Evolutionary conservation across 2,797 vertebrate species (phyloP), one percentile per base, ranked within the genome.

Genomic region (Crenichthys baileyi): DNA sequence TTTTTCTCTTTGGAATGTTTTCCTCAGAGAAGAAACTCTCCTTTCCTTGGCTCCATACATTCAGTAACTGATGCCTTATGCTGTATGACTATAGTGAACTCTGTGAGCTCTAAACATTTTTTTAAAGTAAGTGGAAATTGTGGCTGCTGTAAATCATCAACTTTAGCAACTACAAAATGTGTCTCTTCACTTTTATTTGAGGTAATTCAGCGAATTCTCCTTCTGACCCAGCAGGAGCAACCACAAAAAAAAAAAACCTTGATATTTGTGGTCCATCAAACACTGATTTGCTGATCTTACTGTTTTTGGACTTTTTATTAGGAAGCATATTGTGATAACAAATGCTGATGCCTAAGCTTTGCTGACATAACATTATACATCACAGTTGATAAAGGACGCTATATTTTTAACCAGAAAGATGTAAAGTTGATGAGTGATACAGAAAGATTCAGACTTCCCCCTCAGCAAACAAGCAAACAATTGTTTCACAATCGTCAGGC

Each of bases 251-350:
- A 39, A 20, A 31, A 36, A 36, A 31, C 2, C 9, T 11, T 0
- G 9, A 44, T 50, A 70, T 79, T 76, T 16, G 13, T 50, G 51
- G 9, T 73, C 60, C 36, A 65, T 74, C 73, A 70, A 67, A 72
- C 73, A 63, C 71, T 60, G 0, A 9, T 72, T 85, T 72, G 65
- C 71, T 9, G 20, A 55, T 58, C 58, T 18, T 12, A 75, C 39
- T 73, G 73, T 63, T 73, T 53, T 58, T 9, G 56, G 24, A 0
- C 13, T 31, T 67, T 80, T 82, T 83, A 75, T 81, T 86, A 29
- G 75, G 56, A 87, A 80, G n/a, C 68, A 76, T 72, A 90, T 83
- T 80, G 50, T 88, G 83, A 82, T 85, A 83, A 29, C 70, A 70
- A 89, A 75, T 81, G 83, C 86, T 82, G 74, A 82, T 39, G 72